phyloP scores from a whole-genome alignment of 2,888 invertebrate genomes.

The Clepsis dumicolana region DNA sequence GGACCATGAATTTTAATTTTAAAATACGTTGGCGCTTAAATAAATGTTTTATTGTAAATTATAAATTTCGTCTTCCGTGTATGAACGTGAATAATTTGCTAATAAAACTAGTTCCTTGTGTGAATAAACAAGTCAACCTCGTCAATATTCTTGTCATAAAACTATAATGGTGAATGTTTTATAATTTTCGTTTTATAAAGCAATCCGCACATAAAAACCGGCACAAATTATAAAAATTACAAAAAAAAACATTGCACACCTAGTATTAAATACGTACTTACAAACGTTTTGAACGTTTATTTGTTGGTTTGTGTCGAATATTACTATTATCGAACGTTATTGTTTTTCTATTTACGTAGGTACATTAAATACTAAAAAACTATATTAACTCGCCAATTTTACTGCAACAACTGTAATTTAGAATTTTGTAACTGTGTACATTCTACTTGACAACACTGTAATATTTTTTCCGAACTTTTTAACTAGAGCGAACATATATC shows the following conservation, averaged over 20 bases:
- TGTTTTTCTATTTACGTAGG: constrained; percentile 11
- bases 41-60: constrained; percentile 46
- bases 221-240: constrained; percentile 23
- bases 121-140: constrained; percentile 28
- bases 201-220: constrained; percentile 33
- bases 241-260: constrained; percentile 29
- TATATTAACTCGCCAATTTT: constrained; percentile 33
- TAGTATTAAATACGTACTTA: constrained; percentile 28
- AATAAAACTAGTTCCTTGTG: constrained; percentile 24
- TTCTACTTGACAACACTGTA: constrained; percentile 24
- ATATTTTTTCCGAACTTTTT: constrained; percentile 35
- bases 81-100: constrained; percentile 47
- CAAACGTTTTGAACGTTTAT: background rate
- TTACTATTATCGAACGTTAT: background rate
- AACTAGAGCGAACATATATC: constrained; percentile 15
- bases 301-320: constrained; percentile 19
- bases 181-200: constrained; percentile 12
- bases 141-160: constrained; percentile 4
- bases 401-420: constrained; percentile 22
- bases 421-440: constrained; percentile 32
- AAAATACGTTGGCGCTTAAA: constrained; percentile 40
- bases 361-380: constrained; percentile 4
- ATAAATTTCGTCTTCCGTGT: constrained; percentile 61
- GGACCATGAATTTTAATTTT: constrained; percentile 56
- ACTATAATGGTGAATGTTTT: background rate